A percentile compares a stretch with the other conserved stretches of the same genome.
Evolutionary conservation across 2,888 invertebrate genomes (phyloP).

Genomic region (Volucella zonaria): DNA sequence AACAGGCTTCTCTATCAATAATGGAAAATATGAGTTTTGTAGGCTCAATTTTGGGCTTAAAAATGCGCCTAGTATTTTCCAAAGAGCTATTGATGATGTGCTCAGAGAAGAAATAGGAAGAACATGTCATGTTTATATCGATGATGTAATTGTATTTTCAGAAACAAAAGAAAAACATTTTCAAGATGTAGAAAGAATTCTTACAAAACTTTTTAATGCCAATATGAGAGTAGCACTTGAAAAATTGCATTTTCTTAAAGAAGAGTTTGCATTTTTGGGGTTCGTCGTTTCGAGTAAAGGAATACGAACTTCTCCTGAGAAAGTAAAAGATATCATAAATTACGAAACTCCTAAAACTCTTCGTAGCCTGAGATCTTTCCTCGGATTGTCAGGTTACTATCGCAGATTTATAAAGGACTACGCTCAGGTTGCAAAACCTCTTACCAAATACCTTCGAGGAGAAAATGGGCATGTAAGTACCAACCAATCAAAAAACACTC

Average conservation of each 20-base stretch:
- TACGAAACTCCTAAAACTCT: constrained; percentile 49
- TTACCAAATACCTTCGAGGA: constrained; percentile 17
- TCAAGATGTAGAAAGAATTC: constrained; percentile 16
- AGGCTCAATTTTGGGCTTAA: constrained; percentile 31
- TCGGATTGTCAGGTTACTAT: constrained; percentile 38
- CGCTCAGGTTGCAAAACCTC: constrained; percentile 29
- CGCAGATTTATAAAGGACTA: constrained; percentile 34
- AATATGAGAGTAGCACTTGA: constrained; percentile 45
- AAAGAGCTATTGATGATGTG: constrained; percentile 28
- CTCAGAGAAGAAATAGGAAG: constrained; percentile 20
- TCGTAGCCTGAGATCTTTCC: constrained; percentile 32
- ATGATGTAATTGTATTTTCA: constrained; percentile 39
- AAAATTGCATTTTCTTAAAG: constrained; percentile 45
- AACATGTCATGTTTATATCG: constrained; percentile 32
- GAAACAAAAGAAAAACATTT: constrained; percentile 28
- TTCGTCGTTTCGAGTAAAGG: constrained; percentile 51
- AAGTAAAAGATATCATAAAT: constrained; percentile 53
- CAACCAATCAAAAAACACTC: background rate
- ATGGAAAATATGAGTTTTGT: constrained; percentile 23
- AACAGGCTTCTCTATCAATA: too few species aligned
- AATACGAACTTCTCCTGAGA: constrained; percentile 51
- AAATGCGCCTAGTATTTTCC: constrained; percentile 17
- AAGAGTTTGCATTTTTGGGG: constrained; percentile 48
- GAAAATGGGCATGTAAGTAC: constrained; percentile 41
- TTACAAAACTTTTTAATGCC: constrained; percentile 8